phyloP scores from a whole-genome alignment of 2,888 invertebrate species.

The Onthophagus sagittarius region DNA sequence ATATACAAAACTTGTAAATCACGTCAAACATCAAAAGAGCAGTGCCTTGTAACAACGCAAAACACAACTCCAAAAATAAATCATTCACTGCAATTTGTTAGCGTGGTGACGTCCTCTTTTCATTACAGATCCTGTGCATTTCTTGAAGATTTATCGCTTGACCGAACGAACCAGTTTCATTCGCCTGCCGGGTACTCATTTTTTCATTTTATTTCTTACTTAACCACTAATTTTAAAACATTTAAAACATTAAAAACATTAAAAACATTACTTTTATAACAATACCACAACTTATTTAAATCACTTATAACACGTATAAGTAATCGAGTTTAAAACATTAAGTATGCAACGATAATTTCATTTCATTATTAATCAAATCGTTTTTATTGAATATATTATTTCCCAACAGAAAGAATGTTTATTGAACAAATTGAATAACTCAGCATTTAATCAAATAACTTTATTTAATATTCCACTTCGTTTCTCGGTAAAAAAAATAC shows the following conservation, averaged over 20 bases:
- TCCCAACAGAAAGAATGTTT: too few species aligned
- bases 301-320: too few species aligned
- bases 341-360: too few species aligned
- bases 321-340: too few species aligned
- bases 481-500: neutral
- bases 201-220: neutral
- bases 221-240: neutral
- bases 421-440: too few species aligned
- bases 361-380: too few species aligned
- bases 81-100: neutral
- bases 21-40: neutral
- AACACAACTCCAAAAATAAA: neutral
- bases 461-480: too few species aligned
- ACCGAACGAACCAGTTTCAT: neutral
- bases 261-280: too few species aligned
- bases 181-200: neutral
- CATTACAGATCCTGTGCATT: neutral
- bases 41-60: neutral
- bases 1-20: neutral
- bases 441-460: too few species aligned
- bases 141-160: neutral
- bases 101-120: neutral
- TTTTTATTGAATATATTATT: too few species aligned
- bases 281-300: too few species aligned
- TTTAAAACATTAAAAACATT: too few species aligned